A percentile compares a stretch with the other conserved stretches of the same genome.
Conservation (phyloP, 2,113 vertebrate species). For the cat (Felis catus) region DNA sequence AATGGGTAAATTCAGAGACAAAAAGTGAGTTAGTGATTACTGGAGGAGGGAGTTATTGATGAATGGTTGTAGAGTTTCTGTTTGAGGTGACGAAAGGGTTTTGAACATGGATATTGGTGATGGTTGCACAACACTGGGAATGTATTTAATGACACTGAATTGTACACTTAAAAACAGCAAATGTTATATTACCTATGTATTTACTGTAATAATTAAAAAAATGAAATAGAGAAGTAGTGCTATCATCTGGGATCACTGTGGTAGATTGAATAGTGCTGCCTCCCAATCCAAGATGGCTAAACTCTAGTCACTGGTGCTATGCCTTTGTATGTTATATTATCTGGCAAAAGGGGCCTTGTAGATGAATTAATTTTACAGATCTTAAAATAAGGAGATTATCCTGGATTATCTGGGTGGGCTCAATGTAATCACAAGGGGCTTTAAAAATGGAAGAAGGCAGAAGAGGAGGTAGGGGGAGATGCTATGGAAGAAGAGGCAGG, state of each 20-base stretch:
- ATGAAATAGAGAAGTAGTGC: neutral
- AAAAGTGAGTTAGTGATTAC: neutral
- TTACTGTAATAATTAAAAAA: neutral
- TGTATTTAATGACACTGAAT: neutral
- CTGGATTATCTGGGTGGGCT: neutral
- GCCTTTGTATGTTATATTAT: conserved; percentile 2
- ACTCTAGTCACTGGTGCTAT: neutral
- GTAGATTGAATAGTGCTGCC: neutral
- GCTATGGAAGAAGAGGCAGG: neutral
- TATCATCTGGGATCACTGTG: neutral
- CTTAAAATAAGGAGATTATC: conserved; percentile 28
- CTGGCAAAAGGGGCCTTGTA: neutral
- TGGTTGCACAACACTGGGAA: neutral
- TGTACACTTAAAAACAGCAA: neutral
- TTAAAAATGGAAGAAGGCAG: neutral
- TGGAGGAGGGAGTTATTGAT: neutral
- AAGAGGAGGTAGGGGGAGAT: neutral
- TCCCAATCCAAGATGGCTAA: neutral
- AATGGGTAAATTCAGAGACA: neutral
- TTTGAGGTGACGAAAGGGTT: neutral
- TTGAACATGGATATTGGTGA: neutral
- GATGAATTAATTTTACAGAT: neutral
- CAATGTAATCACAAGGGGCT: neutral
- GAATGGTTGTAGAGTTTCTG: neutral
- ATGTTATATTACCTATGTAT: neutral